These are phyloP conservation scores for Lemur catta DNA, from an alignment of 2,797 vertebrate genomes.

Conservation along the genomic window DNA sequence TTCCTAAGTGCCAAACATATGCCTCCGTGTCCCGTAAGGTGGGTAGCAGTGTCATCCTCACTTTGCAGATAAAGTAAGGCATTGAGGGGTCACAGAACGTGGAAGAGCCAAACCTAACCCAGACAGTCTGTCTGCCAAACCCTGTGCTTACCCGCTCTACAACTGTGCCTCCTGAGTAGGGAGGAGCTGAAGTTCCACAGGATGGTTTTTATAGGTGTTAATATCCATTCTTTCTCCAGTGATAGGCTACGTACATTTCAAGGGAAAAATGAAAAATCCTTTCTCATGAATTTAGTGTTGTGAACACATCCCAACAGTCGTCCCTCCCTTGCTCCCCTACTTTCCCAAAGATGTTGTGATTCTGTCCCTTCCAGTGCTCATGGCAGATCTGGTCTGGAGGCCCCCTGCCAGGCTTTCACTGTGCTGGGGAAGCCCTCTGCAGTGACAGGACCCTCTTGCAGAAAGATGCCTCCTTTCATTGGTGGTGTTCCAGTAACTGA, in stretches of 20 bases:
- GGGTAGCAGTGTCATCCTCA: not conserved
- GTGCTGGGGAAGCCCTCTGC: not conserved
- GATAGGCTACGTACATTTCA: not conserved
- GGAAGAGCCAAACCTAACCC: not conserved
- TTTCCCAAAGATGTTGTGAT: not conserved
- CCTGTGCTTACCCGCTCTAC: not conserved
- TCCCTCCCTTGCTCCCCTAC: too few species aligned
- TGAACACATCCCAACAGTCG: not conserved
- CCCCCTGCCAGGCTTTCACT: not conserved
- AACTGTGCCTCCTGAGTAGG: not conserved
- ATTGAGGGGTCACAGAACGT: not conserved
- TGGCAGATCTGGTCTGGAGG: not conserved
- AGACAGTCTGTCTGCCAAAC: not conserved
- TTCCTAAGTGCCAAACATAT: not conserved
- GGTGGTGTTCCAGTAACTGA: not conserved
- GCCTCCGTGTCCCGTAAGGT: not conserved
- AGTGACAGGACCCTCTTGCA: slow-evolving; percentile 12
- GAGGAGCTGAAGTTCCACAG: not conserved
- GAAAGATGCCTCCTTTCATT: slow-evolving; percentile 15
- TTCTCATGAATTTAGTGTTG: not conserved
- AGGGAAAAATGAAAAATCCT: not conserved
- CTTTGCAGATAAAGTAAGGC: not conserved
- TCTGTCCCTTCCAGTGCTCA: not conserved
- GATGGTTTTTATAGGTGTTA: not conserved
- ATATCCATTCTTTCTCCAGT: not conserved